Base-by-base conservation (phyloP, 2,797 vertebrate species). In the Falco peregrinus region DNA sequence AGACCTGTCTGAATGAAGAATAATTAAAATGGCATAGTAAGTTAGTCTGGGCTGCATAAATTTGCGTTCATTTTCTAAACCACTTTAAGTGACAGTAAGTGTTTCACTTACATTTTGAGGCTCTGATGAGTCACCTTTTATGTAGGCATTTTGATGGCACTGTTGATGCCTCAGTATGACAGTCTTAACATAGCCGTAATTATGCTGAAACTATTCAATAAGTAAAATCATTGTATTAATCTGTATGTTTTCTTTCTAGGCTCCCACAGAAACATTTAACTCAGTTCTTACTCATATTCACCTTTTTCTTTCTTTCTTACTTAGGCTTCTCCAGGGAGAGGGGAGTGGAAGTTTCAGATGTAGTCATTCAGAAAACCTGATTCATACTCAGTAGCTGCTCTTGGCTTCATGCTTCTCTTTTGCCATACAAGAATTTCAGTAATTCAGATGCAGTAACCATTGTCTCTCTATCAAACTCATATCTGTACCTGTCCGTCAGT, bases 81-180 rank as follows among this genome's bases (percentile, higher is more conserved):
- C 64, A 29, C 89, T 96, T 73, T 94, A 94, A 96, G 75, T 95
- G 96, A 94, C 94, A 96, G 94, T 78, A 87, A 94, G 76, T 93
- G 80, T 94, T 96, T 95, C 94, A 89, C 70, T 92, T 89, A 64
- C 83, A 54, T 96, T 96, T 92, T n/a, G 5, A 84, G 75, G 64
- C 84, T 92, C 65, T 89, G 87, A 95, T 97, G 95, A 97, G 86
- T 97, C 93, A 95, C 78, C 82, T 87, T 89, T 84, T 89, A 60
- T 95, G 95, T 95, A 96, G 96, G 96, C 92, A 87, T 89, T 81
- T 19, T 88, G 84, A 94, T 94, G 89, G 90, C 90, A 87, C 78
- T 96, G 96, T 96, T 97, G 96, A 94, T 96, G 95, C 95, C 81
- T 96, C 88, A 63, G 89, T 90, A 16, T 96, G 97, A 92, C 94